Conservation (phyloP, 1,140 invertebrate genomes). For the Drosophila lacteicornis region DNA sequence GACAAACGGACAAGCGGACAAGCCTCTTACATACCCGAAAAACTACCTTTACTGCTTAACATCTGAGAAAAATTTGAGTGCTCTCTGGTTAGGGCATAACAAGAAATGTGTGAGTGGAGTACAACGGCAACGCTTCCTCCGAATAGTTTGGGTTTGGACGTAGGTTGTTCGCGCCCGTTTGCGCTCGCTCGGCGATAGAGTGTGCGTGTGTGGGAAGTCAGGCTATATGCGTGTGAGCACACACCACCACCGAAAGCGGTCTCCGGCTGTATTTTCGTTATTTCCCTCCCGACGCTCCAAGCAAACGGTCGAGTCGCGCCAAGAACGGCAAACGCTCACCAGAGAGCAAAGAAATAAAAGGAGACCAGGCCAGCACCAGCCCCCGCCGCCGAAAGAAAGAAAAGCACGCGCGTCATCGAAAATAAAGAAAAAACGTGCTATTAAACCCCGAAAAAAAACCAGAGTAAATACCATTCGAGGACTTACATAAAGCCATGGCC, state of each 20-base stretch:
- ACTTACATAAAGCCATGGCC: slow-evolving; percentile 66
- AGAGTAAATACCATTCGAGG: slow-evolving; percentile 1
- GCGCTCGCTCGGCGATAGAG: slow-evolving; percentile 17
- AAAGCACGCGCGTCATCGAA: slow-evolving; percentile 70
- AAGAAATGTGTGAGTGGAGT: too few species aligned
- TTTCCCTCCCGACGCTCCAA: slow-evolving; percentile 50
- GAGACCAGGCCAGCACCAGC: slow-evolving; percentile 34
- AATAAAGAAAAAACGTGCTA: slow-evolving; percentile 62
- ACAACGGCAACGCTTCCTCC: slow-evolving; percentile 32
- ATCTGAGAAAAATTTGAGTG: too few species aligned
- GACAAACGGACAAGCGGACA: not conserved
- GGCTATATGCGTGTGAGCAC: slow-evolving; percentile 22
- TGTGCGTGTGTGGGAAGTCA: slow-evolving; percentile 5
- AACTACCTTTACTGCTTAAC: too few species aligned
- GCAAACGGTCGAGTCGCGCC: slow-evolving; percentile 42
- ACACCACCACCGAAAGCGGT: slow-evolving; percentile 31
- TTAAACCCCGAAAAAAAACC: slow-evolving; percentile 7
- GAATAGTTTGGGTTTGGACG: slow-evolving; percentile 29
- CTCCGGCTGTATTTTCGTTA: slow-evolving; percentile 64
- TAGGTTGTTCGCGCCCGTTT: slow-evolving; percentile 16
- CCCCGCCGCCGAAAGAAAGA: slow-evolving; percentile 14
- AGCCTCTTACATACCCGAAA: not conserved
- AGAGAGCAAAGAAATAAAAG: slow-evolving; percentile 62
- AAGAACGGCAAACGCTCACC: slow-evolving; percentile 1
- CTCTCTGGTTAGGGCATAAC: too few species aligned